Evolutionary conservation across 2,888 invertebrate genomes (phyloP).

Genomic region (Elegia similella): DNA sequence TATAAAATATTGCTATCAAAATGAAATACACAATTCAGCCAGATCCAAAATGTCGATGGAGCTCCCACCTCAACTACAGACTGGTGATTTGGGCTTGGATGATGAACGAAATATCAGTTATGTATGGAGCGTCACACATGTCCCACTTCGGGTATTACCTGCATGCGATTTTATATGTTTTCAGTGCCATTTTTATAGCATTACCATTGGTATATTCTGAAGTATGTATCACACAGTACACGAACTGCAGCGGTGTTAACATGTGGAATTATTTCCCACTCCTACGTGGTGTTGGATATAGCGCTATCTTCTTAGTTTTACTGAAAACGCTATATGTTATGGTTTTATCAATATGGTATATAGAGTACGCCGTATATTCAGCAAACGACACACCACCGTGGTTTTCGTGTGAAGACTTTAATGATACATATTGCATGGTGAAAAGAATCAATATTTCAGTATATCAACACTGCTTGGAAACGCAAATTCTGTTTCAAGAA

Average conservation of each 20-base stretch:
- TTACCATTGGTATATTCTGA: conserved; percentile 69
- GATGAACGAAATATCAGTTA: conserved; percentile 58
- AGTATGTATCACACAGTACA: conserved; percentile 66
- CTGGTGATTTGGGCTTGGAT: conserved; percentile 62
- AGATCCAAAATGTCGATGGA: conserved; percentile 49
- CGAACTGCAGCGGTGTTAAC: conserved; percentile 54
- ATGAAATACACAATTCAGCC: conserved; percentile 37
- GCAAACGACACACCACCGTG: conserved; percentile 62
- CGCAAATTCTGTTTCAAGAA: conserved; percentile 53
- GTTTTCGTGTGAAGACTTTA: conserved; percentile 59
- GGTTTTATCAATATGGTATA: conserved; percentile 59
- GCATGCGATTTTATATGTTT: conserved; percentile 41
- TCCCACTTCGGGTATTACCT: conserved; percentile 58
- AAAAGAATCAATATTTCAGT: conserved; percentile 60
- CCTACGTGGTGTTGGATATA: conserved; percentile 57
- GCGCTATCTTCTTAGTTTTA: conserved; percentile 47
- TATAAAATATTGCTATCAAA: conserved; percentile 3
- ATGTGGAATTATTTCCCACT: conserved; percentile 69
- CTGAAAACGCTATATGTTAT: conserved; percentile 54
- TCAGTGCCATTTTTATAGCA: conserved; percentile 55
- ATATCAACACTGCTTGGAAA: conserved; percentile 68
- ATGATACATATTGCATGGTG: conserved; percentile 59
- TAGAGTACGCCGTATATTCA: conserved; percentile 58
- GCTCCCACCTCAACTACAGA: conserved; percentile 53
- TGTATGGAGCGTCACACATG: conserved; percentile 48